A percentile compares a stretch with the other conserved stretches of the same genome.
These are phyloP conservation scores for Oreohelix idahoensis DNA, from an alignment of 1,140 invertebrate genomes.

Conservation along the genomic window DNA sequence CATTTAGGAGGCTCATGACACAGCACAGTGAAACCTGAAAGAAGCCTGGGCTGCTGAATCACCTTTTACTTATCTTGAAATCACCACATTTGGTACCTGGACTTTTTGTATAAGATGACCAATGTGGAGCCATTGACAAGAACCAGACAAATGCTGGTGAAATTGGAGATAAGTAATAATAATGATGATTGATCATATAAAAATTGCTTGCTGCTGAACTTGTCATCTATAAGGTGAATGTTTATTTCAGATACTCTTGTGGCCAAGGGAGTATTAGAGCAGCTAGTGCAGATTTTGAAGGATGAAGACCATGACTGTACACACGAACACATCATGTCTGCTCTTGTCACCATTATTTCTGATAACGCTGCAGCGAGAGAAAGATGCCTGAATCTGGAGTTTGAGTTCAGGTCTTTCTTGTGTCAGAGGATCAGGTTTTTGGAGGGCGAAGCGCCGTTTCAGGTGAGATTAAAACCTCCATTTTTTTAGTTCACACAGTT, in stretches of 20 bases:
- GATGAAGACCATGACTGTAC: constrained; percentile 4
- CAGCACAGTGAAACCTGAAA: too few species aligned
- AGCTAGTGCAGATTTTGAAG: constrained; percentile 16
- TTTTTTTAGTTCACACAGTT: not conserved
- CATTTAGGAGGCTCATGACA: too few species aligned
- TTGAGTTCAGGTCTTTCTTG: constrained; percentile 24
- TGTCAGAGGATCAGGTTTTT: constrained; percentile 12
- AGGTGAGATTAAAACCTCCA: not conserved
- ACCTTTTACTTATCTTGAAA: too few species aligned
- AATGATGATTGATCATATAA: too few species aligned
- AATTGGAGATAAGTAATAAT: too few species aligned
- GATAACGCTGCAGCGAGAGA: not conserved
- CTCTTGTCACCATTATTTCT: constrained; percentile 12
- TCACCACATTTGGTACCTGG: too few species aligned
- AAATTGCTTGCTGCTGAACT: too few species aligned
- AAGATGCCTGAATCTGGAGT: not conserved
- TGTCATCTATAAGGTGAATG: too few species aligned
- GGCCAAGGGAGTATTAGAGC: constrained; percentile 14
- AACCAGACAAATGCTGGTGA: too few species aligned
- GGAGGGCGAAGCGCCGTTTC: constrained; percentile 25
- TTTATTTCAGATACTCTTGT: constrained; percentile 16
- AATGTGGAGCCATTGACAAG: too few species aligned
- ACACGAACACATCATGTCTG: constrained; percentile 36
- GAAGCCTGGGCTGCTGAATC: too few species aligned
- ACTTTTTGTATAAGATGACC: too few species aligned